A percentile compares a stretch with the other conserved stretches of the same genome.
phyloP scores from a whole-genome alignment of 2,888 invertebrate species.

The Pristionchus exspectatus region DNA sequence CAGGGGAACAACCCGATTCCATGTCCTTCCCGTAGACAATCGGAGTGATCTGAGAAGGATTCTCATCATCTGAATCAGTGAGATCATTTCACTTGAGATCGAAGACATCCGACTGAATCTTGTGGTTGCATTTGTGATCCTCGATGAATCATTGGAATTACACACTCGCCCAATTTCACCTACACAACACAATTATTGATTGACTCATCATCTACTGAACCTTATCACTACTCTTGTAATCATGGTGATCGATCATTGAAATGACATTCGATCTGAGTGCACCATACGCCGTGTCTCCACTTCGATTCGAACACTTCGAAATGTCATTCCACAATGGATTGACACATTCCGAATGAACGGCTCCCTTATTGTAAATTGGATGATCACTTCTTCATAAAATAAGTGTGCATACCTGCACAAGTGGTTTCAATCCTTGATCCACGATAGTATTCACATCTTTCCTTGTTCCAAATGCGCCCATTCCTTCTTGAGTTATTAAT shows the following conservation, averaged over 20 bases:
- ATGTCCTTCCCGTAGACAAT: conserved; percentile 50
- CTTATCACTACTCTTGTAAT: conserved; percentile 44
- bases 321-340: conserved; percentile 19
- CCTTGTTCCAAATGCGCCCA: conserved; percentile 48
- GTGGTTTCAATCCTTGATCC: conserved; percentile 40
- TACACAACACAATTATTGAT: neutral
- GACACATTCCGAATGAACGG: conserved; percentile 48
- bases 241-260: conserved; percentile 12
- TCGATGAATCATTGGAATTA: conserved; percentile 35
- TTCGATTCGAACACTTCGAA: conserved; percentile 43
- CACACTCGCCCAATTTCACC: conserved; percentile 49
- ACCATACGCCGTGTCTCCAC: conserved; percentile 43
- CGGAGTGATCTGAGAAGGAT: conserved; percentile 30
- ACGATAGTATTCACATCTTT: conserved; percentile 44
- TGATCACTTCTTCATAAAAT: neutral
- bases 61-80: neutral
- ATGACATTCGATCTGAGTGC: neutral
- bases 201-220: neutral
- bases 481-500: conserved; percentile 48
- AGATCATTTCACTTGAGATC: conserved; percentile 34
- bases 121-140: conserved; percentile 44
- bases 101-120: conserved; percentile 42
- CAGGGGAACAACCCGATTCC: conserved; percentile 25
- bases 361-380: neutral
- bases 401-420: conserved; percentile 14